A percentile compares a stretch with the other conserved stretches of the same genome.
These are phyloP conservation scores for Muricea muricata DNA, from an alignment of 92 coral and sea anemone species.

Conservation along the genomic window DNA sequence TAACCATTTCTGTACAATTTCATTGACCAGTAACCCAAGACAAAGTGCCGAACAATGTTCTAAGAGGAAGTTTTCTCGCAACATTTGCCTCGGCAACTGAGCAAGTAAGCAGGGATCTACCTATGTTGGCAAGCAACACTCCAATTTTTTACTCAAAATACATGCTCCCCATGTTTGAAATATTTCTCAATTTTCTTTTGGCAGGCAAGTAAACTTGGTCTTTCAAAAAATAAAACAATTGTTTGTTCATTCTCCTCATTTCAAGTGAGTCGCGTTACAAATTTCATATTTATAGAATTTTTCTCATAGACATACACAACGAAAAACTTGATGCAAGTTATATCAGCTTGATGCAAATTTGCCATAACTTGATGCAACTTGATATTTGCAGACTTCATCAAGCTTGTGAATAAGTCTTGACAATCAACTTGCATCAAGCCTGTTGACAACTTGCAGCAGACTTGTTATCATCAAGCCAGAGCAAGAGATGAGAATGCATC, in stretches of 20 bases:
- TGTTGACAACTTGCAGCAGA: no score
- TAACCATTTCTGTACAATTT: not conserved
- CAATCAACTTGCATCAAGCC: no score
- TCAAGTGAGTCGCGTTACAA: conserved; percentile 63
- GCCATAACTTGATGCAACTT: no score
- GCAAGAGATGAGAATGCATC: no score
- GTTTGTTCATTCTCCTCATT: conserved; percentile 88
- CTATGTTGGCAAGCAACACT: not conserved
- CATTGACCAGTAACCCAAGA: conserved; percentile 74
- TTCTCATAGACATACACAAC: no score
- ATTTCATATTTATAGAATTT: not conserved
- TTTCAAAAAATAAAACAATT: conserved; percentile 91
- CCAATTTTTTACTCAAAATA: not conserved
- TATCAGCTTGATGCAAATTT: no score
- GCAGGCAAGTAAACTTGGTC: conserved; percentile 96
- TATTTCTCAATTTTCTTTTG: not conserved
- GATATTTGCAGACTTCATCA: no score
- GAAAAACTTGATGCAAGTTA: no score
- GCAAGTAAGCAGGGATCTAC: conserved; percentile 66
- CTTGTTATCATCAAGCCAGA: no score
- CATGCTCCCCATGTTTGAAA: not conserved
- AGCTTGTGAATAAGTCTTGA: no score
- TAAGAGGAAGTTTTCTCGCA: conserved; percentile 88
- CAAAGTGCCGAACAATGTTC: conserved; percentile 81
- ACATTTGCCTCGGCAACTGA: conserved; percentile 98